These are phyloP conservation scores for Lepidurus arcticus DNA, from an alignment of 1,140 invertebrate genomes.

Conservation along the genomic window DNA sequence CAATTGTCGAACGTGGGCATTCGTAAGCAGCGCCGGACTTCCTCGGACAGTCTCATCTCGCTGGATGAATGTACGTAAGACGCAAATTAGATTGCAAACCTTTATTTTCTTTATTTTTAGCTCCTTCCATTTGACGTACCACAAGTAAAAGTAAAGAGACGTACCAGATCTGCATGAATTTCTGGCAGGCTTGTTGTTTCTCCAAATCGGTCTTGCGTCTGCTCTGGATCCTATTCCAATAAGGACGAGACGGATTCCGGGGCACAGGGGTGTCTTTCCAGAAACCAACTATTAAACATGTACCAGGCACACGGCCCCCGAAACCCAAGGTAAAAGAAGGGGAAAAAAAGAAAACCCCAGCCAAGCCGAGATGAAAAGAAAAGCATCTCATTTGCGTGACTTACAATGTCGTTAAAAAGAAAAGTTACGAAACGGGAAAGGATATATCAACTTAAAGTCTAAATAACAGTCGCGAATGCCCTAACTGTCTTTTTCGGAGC, in stretches of 20 bases:
- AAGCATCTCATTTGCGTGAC: constrained; percentile 40
- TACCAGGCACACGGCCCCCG: constrained; percentile 36
- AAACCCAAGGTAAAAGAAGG: constrained; percentile 37
- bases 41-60: constrained; percentile 56
- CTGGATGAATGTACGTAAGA: constrained; percentile 45
- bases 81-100: neutral
- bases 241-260: constrained; percentile 27
- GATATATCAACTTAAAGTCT: neutral
- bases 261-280: constrained; percentile 45
- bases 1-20: constrained; percentile 74
- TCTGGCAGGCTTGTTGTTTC: constrained; percentile 59
- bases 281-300: constrained; percentile 29
- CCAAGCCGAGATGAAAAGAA: constrained; percentile 41
- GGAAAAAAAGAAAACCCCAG: constrained; percentile 43
- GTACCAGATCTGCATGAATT: constrained; percentile 65
- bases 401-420: neutral
- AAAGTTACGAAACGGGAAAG: neutral
- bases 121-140: neutral
- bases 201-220: constrained; percentile 59
- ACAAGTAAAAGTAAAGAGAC: constrained; percentile 38
- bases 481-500: neutral
- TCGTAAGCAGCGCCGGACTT: constrained; percentile 56
- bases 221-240: constrained; percentile 34
- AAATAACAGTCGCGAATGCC: neutral
- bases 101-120: neutral